phyloP scores from a whole-genome alignment of 2,888 invertebrate species.

The Cactoblastis cactorum region DNA sequence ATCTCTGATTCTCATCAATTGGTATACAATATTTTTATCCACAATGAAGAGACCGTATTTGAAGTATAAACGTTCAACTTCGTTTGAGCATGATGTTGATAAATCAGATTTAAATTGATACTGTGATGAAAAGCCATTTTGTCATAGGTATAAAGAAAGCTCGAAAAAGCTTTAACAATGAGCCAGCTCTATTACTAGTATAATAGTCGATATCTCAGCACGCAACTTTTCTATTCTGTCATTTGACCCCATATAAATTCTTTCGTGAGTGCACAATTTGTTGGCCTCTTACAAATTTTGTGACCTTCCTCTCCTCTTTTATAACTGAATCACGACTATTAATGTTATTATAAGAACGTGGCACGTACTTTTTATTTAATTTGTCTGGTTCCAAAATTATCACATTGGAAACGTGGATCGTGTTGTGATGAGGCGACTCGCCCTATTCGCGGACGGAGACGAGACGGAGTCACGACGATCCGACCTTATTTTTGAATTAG shows the following conservation, averaged over 20 bases:
- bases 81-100: no score
- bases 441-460: slow-evolving; percentile 47
- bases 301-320: slow-evolving; percentile 9
- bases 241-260: slow-evolving; percentile 2
- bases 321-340: slow-evolving; percentile 7
- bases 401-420: slow-evolving; percentile 39
- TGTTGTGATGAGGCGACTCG: slow-evolving; percentile 60
- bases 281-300: slow-evolving; percentile 6
- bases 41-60: no score
- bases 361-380: slow-evolving; percentile 10
- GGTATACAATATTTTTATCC: no score
- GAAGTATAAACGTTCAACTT: no score
- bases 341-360: slow-evolving; percentile 5
- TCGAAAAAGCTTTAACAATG: neutral
- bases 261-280: slow-evolving; percentile 10
- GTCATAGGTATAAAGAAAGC: no score
- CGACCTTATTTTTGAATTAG: slow-evolving; percentile 71
- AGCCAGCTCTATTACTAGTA: neutral
- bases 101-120: no score
- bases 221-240: slow-evolving; percentile 4
- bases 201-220: neutral
- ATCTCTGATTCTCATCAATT: no score
- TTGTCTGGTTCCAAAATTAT: slow-evolving; percentile 12
- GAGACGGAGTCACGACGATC: slow-evolving; percentile 43
- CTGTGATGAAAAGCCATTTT: no score